Evolutionary conservation across 2,888 invertebrate genomes (phyloP).

Genomic region (Labia minor): DNA sequence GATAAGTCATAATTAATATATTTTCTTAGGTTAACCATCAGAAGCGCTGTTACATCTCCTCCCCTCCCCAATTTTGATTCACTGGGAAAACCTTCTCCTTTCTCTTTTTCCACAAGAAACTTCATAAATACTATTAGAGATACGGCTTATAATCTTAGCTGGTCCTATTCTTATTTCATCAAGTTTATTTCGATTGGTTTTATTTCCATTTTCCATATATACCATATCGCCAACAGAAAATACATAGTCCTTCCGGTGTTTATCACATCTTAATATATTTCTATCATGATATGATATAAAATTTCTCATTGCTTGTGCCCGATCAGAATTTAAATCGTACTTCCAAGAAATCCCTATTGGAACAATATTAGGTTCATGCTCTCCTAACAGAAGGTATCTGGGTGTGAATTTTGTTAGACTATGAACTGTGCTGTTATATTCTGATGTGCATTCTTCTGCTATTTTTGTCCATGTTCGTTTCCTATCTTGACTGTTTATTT

Average conservation of each 20-base stretch:
- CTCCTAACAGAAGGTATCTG: background rate
- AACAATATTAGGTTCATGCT: background rate
- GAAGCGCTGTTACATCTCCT: no score
- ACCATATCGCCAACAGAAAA: conserved; percentile 25
- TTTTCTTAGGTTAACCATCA: no score
- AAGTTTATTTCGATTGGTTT: conserved; percentile 27
- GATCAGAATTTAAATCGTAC: no score
- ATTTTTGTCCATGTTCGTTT: background rate
- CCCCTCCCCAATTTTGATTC: no score
- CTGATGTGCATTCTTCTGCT: background rate
- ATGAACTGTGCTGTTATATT: background rate
- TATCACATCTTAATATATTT: conserved; percentile 21
- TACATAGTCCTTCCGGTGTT: conserved; percentile 17
- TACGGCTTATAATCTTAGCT: background rate
- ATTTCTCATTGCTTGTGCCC: conserved; percentile 28
- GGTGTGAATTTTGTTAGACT: background rate
- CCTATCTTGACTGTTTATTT: conserved; percentile 26
- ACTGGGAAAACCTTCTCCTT: no score
- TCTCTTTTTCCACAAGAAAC: no score
- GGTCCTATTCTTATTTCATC: conserved; percentile 30
- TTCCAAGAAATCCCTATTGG: conserved; percentile 20
- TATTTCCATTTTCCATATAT: conserved; percentile 30
- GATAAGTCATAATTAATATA: no score
- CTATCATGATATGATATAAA: conserved; percentile 29
- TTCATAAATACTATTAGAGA: background rate